These are phyloP conservation scores for Megalopta genalis DNA, from an alignment of 1,140 invertebrate species.

Conservation along the genomic window DNA sequence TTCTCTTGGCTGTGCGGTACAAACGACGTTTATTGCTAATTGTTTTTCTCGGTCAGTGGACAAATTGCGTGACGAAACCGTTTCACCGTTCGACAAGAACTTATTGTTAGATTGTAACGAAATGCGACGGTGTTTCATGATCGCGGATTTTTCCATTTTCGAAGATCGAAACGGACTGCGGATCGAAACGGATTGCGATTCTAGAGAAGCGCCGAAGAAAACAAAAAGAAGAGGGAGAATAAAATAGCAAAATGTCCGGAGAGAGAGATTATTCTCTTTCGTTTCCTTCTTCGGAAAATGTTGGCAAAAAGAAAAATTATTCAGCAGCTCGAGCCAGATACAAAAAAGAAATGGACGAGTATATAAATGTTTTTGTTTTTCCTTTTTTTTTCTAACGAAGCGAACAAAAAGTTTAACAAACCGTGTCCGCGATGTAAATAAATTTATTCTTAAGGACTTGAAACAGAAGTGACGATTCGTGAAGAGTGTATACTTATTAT, in stretches of 20 bases:
- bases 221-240: not conserved
- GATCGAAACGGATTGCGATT: constrained; percentile 13
- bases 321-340: not conserved
- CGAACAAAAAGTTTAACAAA: not conserved
- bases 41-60: constrained; percentile 14
- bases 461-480: constrained; percentile 34
- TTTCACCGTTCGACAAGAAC: no score
- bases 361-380: not conserved
- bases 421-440: constrained; percentile 44
- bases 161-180: constrained; percentile 30
- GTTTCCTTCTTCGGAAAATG: constrained; percentile 27
- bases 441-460: constrained; percentile 52
- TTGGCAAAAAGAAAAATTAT: not conserved
- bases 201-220: no score
- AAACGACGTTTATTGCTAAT: constrained; percentile 43
- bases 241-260: no score
- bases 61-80: not conserved
- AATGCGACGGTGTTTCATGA: not conserved
- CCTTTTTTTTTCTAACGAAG: constrained; percentile 11
- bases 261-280: not conserved
- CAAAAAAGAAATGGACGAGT: not conserved
- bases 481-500: constrained; percentile 41
- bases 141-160: not conserved
- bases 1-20: constrained; percentile 37
- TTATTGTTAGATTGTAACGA: no score